These are phyloP conservation scores for Oscheius sp. DNA, from an alignment of 1,140 invertebrate genomes.

Conservation along the genomic window DNA sequence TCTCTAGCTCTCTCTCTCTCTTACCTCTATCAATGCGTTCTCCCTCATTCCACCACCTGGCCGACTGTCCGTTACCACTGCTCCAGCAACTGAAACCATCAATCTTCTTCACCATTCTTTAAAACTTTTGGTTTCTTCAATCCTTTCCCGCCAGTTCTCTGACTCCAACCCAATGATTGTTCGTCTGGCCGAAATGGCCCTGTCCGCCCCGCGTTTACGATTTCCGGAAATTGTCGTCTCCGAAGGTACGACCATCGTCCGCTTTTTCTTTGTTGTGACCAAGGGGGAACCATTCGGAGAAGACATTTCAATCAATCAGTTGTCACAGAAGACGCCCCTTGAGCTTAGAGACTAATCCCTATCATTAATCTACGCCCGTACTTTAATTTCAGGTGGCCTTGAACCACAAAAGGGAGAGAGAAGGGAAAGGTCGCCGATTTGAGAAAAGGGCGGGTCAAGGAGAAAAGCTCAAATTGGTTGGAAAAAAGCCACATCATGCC, in stretches of 20 bases:
- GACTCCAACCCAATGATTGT: not conserved
- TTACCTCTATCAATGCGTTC: constrained; percentile 35
- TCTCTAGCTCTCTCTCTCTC: too few relatives aligned
- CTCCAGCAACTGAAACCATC: constrained; percentile 35
- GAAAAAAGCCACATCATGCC: too few relatives aligned
- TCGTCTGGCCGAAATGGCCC: not conserved
- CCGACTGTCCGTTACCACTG: constrained; percentile 32
- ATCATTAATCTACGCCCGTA: too few relatives aligned
- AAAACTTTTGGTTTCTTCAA: not conserved
- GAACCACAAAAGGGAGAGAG: not conserved
- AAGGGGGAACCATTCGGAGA: too few relatives aligned
- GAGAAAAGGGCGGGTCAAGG: too few relatives aligned
- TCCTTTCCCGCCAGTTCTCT: not conserved
- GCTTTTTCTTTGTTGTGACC: too few relatives aligned
- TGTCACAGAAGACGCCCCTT: not conserved
- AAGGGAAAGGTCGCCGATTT: too few relatives aligned
- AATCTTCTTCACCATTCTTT: not conserved
- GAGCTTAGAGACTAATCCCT: too few relatives aligned
- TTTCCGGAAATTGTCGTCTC: not conserved
- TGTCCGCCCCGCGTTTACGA: not conserved
- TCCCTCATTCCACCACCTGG: constrained; percentile 44
- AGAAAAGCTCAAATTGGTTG: too few relatives aligned
- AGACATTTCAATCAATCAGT: too few relatives aligned
- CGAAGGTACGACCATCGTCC: too few relatives aligned
- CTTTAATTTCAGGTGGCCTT: constrained; percentile 4